Conservation (phyloP, 2,888 invertebrate genomes). For the Drosophila diplacantha region DNA sequence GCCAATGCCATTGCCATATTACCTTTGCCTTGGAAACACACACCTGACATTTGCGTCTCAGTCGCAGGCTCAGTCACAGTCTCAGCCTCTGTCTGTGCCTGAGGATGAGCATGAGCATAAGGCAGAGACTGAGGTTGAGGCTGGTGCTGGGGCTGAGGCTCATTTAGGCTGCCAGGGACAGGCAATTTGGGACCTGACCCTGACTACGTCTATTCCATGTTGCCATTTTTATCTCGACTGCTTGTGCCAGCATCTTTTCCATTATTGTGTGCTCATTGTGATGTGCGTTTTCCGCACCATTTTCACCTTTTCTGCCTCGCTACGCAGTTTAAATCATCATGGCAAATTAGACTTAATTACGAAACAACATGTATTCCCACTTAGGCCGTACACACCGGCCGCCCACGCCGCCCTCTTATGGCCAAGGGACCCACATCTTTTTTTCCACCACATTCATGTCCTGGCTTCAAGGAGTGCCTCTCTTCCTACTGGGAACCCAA, state of each 20-base stretch:
- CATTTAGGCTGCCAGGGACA: constrained; percentile 57
- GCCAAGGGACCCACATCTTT: constrained; percentile 7
- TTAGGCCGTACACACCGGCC: constrained; percentile 37
- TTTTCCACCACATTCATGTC: not conserved
- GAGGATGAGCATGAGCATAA: constrained; percentile 7
- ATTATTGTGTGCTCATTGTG: constrained; percentile 37
- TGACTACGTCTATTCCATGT: constrained; percentile 31
- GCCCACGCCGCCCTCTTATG: constrained; percentile 3
- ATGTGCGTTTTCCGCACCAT: constrained; percentile 41
- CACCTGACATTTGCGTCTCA: constrained; percentile 59
- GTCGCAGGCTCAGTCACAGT: constrained; percentile 1
- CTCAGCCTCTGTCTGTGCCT: constrained; percentile 10
- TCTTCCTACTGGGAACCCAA: not conserved
- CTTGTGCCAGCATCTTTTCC: constrained; percentile 24
- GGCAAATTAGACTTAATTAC: constrained; percentile 68
- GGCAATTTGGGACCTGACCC: constrained; percentile 46
- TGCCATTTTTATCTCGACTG: constrained; percentile 49
- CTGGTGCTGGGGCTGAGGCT: constrained; percentile 44
- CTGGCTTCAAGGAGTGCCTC: constrained; percentile 9
- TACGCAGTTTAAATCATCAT: constrained; percentile 62
- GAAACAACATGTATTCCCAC: constrained; percentile 66
- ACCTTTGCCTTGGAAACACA: constrained; percentile 38
- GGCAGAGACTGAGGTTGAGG: constrained; percentile 3
- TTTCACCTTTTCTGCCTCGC: constrained; percentile 53
- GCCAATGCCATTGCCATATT: constrained; percentile 29